Base-by-base conservation (phyloP, 64 coral and sea anemone genomes). In the Stylophora pistillata region DNA sequence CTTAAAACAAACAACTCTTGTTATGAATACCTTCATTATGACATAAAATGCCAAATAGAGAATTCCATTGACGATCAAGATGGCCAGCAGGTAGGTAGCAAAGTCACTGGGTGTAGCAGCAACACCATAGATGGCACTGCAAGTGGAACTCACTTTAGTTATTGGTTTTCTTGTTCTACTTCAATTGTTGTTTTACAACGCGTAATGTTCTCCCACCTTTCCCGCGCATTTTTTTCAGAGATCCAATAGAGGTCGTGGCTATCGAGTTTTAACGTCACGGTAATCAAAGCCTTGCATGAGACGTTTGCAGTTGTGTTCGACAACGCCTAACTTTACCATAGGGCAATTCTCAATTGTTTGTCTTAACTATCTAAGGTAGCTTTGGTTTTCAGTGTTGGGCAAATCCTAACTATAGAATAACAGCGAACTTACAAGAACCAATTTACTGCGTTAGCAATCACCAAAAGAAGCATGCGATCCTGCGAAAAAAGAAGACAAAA, bases 1-100 rank as follows among this genome's bases (percentile, higher is more conserved):
- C 37, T 47, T 47, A 47, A 13, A 23, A 20, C 33, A 30, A 77
- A 25, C 6, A 10, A 69, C 55, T 29, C 7, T 13, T 25, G 82
- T 3, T 9, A 29, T 9, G 3, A 15, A 63, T 86, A 99, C 96
- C 87, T 99, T 99, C 96, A 99, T 99, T 56, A 99, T 95, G 58
- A 99, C 96, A 78, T 99, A 99, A 75, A 99, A 99, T 18, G 81
- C 90, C 11, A 99, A 73, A 88, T 99, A 99, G 14, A 99, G 90
- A 30, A 99, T 63, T 20, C 96, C 96, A 90, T 99, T 99, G 59
- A 99, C 93, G 61, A 99, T 99, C 20, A 99, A 78, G 61, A 99
- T 99, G 14, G 93, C 93, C 52, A 99, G 86, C 10, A 99, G 72
- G 75, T 99, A 99, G 17, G 96, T 95, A 61, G 96, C 96, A 85